These are phyloP conservation scores for Loripinus fragilis DNA, from an alignment of 2,888 invertebrate genomes.

Conservation along the genomic window DNA sequence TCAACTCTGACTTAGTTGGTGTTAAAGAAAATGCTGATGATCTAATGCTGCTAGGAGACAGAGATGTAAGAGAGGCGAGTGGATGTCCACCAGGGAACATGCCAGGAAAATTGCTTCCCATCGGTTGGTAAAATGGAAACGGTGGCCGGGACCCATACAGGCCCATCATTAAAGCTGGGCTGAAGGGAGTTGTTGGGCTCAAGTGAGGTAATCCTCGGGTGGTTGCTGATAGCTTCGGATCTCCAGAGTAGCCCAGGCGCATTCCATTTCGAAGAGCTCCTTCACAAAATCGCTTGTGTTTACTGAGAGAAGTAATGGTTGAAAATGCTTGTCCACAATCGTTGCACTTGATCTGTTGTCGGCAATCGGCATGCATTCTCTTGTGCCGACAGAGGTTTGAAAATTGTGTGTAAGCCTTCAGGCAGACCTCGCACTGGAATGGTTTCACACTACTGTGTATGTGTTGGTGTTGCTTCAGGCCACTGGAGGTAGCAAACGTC, in stretches of 20 bases:
- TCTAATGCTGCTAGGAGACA: constrained; percentile 45
- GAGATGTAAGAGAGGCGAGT: constrained; percentile 54
- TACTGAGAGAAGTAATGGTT: constrained; percentile 95
- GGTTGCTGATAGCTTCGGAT: constrained; percentile 50
- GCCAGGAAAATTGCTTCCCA: constrained; percentile 58
- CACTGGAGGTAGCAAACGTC: constrained; percentile 98
- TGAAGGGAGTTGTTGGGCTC: constrained; percentile 58
- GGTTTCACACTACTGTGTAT: constrained; percentile 99
- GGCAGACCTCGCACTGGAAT: constrained; percentile 95
- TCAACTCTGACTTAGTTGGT: constrained; percentile 49
- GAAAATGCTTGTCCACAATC: constrained; percentile 97
- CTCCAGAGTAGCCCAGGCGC: constrained; percentile 63
- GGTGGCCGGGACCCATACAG: constrained; percentile 72
- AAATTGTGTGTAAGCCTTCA: constrained; percentile 99
- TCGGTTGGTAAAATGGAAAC: constrained; percentile 76
- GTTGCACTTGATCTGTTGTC: constrained; percentile 94
- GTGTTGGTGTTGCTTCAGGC: constrained; percentile 99
- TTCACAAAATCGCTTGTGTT: constrained; percentile 98
- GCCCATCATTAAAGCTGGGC: constrained; percentile 71
- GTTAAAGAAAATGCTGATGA: constrained; percentile 51
- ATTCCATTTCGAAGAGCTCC: constrained; percentile 85
- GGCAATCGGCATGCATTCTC: constrained; percentile 98
- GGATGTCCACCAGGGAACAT: constrained; percentile 65
- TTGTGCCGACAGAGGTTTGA: constrained; percentile 99
- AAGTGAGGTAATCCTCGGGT: constrained; percentile 46